Evolutionary conservation across 2,888 invertebrate genomes (phyloP).

Genomic region (Temnothorax unifasciatus): DNA sequence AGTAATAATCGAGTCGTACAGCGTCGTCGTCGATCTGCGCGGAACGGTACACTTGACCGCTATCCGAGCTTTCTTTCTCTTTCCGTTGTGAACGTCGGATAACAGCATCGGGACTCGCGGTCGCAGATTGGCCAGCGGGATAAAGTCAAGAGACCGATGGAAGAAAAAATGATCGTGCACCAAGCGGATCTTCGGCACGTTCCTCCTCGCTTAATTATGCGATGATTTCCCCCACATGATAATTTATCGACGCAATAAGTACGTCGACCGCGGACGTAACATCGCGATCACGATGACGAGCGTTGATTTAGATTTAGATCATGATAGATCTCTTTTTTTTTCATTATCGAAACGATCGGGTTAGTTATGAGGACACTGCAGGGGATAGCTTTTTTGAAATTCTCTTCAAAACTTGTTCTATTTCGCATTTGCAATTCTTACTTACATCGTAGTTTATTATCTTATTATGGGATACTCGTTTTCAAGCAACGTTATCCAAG

Average conservation of each 20-base stretch:
- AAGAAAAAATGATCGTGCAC: background rate
- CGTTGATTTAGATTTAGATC: background rate
- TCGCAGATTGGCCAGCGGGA: slow-evolving; percentile 8
- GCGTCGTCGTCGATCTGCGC: slow-evolving; percentile 32
- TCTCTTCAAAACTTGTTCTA: background rate
- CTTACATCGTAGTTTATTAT: slow-evolving; percentile 51
- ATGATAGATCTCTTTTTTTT: slow-evolving; percentile 23
- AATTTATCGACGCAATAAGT: slow-evolving; percentile 30
- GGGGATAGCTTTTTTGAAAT: background rate
- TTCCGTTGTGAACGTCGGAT: slow-evolving; percentile 30
- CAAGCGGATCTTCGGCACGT: slow-evolving; percentile 34
- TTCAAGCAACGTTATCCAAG: slow-evolving; percentile 58
- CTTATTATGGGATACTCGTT: slow-evolving; percentile 59
- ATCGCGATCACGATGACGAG: slow-evolving; percentile 16
- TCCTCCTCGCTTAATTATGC: slow-evolving; percentile 21
- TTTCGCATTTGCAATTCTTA: slow-evolving; percentile 1
- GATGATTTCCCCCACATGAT: slow-evolving; percentile 13
- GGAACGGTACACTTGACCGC: slow-evolving; percentile 56
- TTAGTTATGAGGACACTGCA: background rate
- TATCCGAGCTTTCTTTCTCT: slow-evolving; percentile 46
- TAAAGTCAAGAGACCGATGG: slow-evolving; percentile 6
- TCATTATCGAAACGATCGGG: background rate
- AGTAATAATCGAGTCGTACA: slow-evolving; percentile 47
- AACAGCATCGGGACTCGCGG: slow-evolving; percentile 40
- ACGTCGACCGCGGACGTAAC: slow-evolving; percentile 7